Percentiles rank a stretch among this genome's conserved stretches.
Conservation (phyloP, 2,797 vertebrate genomes). For the Nannoperca australis region DNA sequence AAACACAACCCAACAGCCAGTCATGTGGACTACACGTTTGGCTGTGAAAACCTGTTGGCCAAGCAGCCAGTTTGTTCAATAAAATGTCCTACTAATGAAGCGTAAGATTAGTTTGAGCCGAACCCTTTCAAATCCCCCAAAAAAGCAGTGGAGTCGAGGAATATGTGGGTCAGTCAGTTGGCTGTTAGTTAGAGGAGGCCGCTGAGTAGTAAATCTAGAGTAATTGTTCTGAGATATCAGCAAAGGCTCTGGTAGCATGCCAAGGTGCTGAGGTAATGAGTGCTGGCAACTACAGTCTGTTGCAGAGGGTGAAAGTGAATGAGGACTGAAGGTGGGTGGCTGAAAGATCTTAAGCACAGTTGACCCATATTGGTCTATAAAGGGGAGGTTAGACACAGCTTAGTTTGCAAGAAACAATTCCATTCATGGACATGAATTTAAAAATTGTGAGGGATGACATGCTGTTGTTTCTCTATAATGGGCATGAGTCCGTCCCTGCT, state of each 20-base stretch:
- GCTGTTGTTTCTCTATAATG: conserved; percentile 22
- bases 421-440: conserved; percentile 46
- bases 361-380: conserved; percentile 56
- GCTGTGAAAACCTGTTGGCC: conserved; percentile 49
- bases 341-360: conserved; percentile 36
- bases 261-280: conserved; percentile 77
- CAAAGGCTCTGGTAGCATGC: conserved; percentile 69
- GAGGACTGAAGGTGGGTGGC: conserved; percentile 54
- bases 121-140: conserved; percentile 34
- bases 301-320: conserved; percentile 50
- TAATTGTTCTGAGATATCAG: conserved; percentile 78
- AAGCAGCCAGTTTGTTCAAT: conserved; percentile 39
- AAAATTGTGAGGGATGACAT: conserved; percentile 22
- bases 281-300: conserved; percentile 48
- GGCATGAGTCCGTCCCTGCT: conserved; percentile 17
- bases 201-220: conserved; percentile 64
- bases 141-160: conserved; percentile 33
- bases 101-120: conserved; percentile 39
- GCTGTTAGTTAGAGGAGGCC: conserved; percentile 49
- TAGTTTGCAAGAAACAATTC: conserved; percentile 29
- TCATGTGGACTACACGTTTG: conserved; percentile 39
- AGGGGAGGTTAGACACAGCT: conserved; percentile 6
- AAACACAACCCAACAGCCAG: conserved; percentile 39
- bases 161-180: conserved; percentile 72
- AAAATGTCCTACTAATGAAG: conserved; percentile 55